These are phyloP conservation scores for Syndactyla subalaris DNA, from an alignment of 2,797 vertebrate species.

Conservation along the genomic window DNA sequence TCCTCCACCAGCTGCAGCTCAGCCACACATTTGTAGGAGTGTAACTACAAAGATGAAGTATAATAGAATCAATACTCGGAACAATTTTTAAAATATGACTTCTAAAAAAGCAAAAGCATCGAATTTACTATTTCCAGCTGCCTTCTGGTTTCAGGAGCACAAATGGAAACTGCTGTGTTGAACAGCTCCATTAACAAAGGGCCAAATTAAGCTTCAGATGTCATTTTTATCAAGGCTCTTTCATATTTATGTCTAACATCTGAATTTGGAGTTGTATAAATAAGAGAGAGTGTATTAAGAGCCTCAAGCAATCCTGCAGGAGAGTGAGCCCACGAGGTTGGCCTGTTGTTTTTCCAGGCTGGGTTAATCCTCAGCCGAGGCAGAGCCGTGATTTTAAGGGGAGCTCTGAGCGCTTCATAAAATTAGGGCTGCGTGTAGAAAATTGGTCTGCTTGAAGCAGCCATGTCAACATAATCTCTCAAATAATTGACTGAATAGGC, in stretches of 20 bases:
- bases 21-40: background rate
- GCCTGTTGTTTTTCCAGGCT: constrained; percentile 25
- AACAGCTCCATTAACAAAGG: background rate
- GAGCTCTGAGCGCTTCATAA: background rate
- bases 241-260: constrained; percentile 5
- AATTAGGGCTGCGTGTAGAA: background rate
- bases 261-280: constrained; percentile 15
- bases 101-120: background rate
- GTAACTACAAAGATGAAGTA: background rate
- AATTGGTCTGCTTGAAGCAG: constrained; percentile 1
- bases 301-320: constrained; percentile 14
- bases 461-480: background rate
- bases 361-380: background rate
- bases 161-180: background rate
- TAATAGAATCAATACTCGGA: background rate
- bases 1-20: background rate
- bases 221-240: constrained; percentile 28
- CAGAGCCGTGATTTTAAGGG: constrained; percentile 4
- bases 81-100: background rate
- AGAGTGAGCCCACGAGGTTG: background rate
- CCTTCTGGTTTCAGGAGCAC: background rate
- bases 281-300: constrained; percentile 12
- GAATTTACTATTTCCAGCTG: background rate
- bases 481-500: background rate
- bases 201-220: background rate